A percentile compares a stretch with the other conserved stretches of the same genome.
These are phyloP conservation scores for Lepidochrysops patricia DNA, from an alignment of 2,888 invertebrate species.

Conservation along the genomic window DNA sequence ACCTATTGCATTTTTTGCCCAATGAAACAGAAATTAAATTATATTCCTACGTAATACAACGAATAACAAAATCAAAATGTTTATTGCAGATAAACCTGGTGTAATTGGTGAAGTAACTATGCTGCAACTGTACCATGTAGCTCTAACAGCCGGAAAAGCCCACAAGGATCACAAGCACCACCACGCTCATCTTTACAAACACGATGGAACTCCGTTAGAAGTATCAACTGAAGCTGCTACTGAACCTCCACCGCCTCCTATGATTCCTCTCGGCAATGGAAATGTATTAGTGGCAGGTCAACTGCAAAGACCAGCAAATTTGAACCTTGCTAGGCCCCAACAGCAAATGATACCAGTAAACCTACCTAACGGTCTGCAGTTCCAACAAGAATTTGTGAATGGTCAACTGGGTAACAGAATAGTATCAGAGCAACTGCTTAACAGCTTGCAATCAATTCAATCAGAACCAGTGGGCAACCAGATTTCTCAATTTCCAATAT, in stretches of 20 bases:
- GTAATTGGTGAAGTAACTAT: slow-evolving; percentile 85
- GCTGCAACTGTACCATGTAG: slow-evolving; percentile 86
- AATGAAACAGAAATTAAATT: no score
- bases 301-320: slow-evolving; percentile 72
- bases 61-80: neutral
- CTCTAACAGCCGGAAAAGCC: slow-evolving; percentile 88
- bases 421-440: slow-evolving; percentile 73
- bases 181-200: slow-evolving; percentile 86
- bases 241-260: slow-evolving; percentile 62
- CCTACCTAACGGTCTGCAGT: slow-evolving; percentile 62
- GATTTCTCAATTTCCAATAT: slow-evolving; percentile 32
- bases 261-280: slow-evolving; percentile 63
- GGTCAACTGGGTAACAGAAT: slow-evolving; percentile 77
- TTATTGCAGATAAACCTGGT: slow-evolving; percentile 73
- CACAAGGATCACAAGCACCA: slow-evolving; percentile 92
- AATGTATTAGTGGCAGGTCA: slow-evolving; percentile 78
- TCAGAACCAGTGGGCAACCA: slow-evolving; percentile 29
- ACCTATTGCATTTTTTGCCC: neutral
- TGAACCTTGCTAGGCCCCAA: slow-evolving; percentile 64
- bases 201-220: slow-evolving; percentile 78
- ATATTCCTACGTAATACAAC: no score
- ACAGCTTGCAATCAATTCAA: slow-evolving; percentile 39
- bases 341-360: slow-evolving; percentile 64
- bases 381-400: slow-evolving; percentile 75
- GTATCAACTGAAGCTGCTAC: slow-evolving; percentile 75